These are phyloP conservation scores for Callopanchax toddi DNA, from an alignment of 2,113 vertebrate genomes.

Conservation along the genomic window DNA sequence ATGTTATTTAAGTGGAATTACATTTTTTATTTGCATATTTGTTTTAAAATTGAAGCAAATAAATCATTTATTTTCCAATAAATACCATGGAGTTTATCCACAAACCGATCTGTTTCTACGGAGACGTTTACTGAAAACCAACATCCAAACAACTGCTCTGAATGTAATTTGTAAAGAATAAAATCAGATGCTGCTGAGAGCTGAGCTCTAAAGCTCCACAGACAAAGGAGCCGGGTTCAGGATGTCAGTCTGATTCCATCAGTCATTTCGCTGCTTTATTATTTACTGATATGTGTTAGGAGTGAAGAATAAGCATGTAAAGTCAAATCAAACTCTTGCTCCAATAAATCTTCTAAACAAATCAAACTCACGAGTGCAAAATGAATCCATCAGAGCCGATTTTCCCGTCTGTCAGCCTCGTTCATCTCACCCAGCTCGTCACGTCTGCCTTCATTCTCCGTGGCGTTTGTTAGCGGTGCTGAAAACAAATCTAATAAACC, in stretches of 20 bases:
- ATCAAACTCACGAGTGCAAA: neutral
- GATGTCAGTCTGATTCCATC: neutral
- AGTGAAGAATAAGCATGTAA: neutral
- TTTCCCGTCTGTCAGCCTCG: constrained; percentile 1
- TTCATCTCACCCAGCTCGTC: constrained; percentile 6
- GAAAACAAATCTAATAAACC: constrained; percentile 5
- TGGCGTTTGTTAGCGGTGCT: neutral
- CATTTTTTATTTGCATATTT: too few relatives aligned
- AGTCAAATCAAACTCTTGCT: neutral
- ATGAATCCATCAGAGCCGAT: constrained; percentile 7
- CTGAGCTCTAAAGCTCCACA: too few relatives aligned
- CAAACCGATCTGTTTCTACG: too few relatives aligned
- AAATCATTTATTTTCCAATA: too few relatives aligned
- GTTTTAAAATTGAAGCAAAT: too few relatives aligned
- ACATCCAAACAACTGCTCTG: neutral
- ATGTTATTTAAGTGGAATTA: too few relatives aligned
- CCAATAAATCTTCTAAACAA: neutral
- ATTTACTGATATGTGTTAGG: constrained; percentile 1
- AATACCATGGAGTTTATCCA: too few relatives aligned
- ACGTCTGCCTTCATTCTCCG: neutral
- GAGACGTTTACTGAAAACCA: neutral
- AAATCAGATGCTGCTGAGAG: neutral
- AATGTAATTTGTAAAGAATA: neutral
- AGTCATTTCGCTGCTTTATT: constrained; percentile 10
- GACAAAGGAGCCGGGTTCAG: neutral